Percentiles rank a stretch among this genome's conserved stretches.
Conservation (phyloP, 2,113 vertebrate species). For the Chaetura pelagica region DNA sequence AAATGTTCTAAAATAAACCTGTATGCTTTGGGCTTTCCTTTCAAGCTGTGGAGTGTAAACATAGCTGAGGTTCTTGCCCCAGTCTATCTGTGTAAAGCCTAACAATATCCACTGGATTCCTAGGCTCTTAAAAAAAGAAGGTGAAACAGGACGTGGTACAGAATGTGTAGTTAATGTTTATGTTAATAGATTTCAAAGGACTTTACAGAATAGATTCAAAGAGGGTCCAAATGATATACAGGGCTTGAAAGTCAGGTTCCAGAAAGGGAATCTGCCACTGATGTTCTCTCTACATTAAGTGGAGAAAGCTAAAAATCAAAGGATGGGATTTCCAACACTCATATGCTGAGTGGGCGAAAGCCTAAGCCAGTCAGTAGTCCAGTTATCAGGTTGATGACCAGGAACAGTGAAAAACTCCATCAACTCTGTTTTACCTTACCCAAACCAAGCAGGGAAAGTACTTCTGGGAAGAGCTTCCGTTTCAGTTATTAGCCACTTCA, state of each 20-base stretch:
- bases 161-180: not conserved
- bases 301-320: not conserved
- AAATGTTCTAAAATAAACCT: not conserved
- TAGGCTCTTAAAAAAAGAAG: not conserved
- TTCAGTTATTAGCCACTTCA: not conserved
- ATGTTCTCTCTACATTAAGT: not conserved
- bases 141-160: not conserved
- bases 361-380: not conserved
- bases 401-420: fast-evolving
- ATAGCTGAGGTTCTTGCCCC: not conserved
- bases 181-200: not conserved
- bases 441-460: not conserved
- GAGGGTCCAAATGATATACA: not conserved
- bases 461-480: not conserved
- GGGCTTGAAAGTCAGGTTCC: not conserved
- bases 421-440: not conserved
- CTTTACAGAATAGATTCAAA: not conserved
- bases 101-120: not conserved
- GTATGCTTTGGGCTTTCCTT: not conserved
- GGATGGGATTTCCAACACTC: not conserved
- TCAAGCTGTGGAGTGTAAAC: not conserved
- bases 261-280: not conserved
- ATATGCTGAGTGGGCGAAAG: not conserved
- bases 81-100: not conserved
- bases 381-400: not conserved